phyloP scores from a whole-genome alignment of 1,140 invertebrate species.

The Apis dorsata region DNA sequence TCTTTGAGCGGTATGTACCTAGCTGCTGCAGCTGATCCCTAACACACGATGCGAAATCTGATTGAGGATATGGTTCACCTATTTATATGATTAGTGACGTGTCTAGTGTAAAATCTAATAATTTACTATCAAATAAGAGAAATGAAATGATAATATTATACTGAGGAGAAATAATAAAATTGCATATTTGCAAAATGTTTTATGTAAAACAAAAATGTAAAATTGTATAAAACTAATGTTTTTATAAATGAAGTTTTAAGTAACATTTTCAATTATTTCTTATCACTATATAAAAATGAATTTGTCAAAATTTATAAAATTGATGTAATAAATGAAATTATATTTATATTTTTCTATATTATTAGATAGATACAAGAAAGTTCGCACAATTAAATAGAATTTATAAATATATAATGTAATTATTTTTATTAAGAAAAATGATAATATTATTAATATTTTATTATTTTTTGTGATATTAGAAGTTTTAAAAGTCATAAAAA shows the following conservation, averaged over 20 bases:
- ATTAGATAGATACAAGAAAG: too few species aligned
- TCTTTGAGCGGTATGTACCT: slow-evolving; percentile 74
- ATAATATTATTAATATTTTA: neutral
- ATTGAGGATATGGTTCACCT: slow-evolving; percentile 51
- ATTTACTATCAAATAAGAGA: neutral
- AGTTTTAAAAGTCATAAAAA: too few species aligned
- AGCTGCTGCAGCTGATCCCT: slow-evolving; percentile 63
- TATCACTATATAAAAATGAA: too few species aligned
- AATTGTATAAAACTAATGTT: too few species aligned
- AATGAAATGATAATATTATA: neutral
- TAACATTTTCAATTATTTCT: too few species aligned
- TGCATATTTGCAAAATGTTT: neutral
- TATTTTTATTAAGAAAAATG: neutral
- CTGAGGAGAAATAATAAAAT: neutral
- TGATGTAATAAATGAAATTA: too few species aligned
- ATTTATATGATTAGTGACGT: slow-evolving; percentile 44
- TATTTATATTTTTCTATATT: too few species aligned
- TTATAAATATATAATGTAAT: neutral
- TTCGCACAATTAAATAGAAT: too few species aligned
- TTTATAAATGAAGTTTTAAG: too few species aligned
- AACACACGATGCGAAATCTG: slow-evolving; percentile 67
- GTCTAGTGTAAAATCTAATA: slow-evolving; percentile 2
- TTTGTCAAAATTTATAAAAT: too few species aligned
- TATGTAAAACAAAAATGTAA: too few species aligned
- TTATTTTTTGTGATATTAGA: neutral